Conservation (phyloP, 2,113 vertebrate genomes). For the Perca flavescens region DNA sequence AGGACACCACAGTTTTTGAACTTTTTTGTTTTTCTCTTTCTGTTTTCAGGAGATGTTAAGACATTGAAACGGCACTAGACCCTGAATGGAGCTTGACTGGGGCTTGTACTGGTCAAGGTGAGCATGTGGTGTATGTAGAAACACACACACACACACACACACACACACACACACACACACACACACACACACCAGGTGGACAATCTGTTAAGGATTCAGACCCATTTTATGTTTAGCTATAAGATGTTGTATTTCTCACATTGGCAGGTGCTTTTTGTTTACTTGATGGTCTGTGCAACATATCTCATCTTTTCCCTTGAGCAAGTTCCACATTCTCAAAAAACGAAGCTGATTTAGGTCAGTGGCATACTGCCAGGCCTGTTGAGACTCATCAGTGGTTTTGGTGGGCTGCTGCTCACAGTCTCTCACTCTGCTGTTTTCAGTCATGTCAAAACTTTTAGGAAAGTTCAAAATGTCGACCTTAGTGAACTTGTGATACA, state of each 20-base stretch:
- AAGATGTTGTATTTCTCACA: constrained; percentile 1
- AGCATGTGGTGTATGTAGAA: constrained; percentile 22
- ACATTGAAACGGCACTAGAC: constrained; percentile 55
- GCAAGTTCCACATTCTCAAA: constrained; percentile 47
- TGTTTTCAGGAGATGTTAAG: constrained; percentile 69
- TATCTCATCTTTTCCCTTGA: constrained; percentile 21
- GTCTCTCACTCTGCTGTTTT: constrained; percentile 11
- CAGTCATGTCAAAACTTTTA: not conserved
- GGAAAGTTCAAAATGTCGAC: not conserved
- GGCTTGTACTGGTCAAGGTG: constrained; percentile 74
- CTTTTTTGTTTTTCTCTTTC: constrained; percentile 16
- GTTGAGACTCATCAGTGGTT: constrained; percentile 62
- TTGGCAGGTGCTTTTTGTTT: constrained; percentile 19
- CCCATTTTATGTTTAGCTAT: constrained; percentile 18
- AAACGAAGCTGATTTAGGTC: constrained; percentile 47
- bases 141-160: constrained; percentile 8
- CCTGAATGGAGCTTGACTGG: constrained; percentile 73
- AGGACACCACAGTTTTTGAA: constrained; percentile 21
- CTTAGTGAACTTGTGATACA: not conserved
- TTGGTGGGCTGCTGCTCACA: constrained; percentile 37
- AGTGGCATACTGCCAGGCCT: constrained; percentile 52
- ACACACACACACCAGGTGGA: not conserved
- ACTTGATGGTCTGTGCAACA: constrained; percentile 9
- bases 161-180: constrained; percentile 3
- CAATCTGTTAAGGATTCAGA: constrained; percentile 5